A percentile compares a stretch with the other conserved stretches of the same genome.
These are phyloP conservation scores for Terrapene triunguis DNA, from an alignment of 2,113 vertebrate species.

Conservation along the genomic window DNA sequence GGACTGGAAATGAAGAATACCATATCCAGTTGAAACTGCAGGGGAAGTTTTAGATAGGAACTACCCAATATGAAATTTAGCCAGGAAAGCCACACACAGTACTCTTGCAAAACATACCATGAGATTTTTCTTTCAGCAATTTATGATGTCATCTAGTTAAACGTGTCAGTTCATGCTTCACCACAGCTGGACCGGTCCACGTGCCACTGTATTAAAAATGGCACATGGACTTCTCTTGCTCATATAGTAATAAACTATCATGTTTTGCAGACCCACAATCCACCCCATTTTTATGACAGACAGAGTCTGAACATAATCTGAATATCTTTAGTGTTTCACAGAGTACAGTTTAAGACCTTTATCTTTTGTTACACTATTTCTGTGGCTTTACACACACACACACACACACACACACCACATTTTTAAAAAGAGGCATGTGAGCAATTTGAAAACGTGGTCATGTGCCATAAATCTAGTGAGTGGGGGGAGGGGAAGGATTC, in stretches of 20 bases:
- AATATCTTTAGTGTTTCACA: neutral
- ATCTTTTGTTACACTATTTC: neutral
- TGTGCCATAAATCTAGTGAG: neutral
- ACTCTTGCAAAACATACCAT: conserved; percentile 33
- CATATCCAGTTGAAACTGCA: conserved; percentile 6
- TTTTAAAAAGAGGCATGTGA: neutral
- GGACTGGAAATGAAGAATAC: conserved; percentile 9
- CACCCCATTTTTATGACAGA: conserved; percentile 9
- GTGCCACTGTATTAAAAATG: neutral
- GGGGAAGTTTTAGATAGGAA: conserved; percentile 34
- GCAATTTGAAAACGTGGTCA: neutral
- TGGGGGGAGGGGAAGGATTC: neutral
- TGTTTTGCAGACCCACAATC: neutral
- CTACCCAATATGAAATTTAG: conserved; percentile 47
- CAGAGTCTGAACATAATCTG: neutral
- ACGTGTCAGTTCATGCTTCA: conserved; percentile 13
- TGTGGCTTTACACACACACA: neutral
- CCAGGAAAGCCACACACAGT: conserved; percentile 40
- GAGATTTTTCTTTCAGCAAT: conserved; percentile 46
- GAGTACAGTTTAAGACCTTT: neutral
- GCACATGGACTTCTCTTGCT: neutral
- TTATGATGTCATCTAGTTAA: conserved; percentile 24
- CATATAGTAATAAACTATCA: neutral
- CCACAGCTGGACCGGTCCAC: neutral
- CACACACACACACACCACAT: neutral